phyloP scores from a whole-genome alignment of 2,888 invertebrate genomes.

The Micropterix aruncella region DNA sequence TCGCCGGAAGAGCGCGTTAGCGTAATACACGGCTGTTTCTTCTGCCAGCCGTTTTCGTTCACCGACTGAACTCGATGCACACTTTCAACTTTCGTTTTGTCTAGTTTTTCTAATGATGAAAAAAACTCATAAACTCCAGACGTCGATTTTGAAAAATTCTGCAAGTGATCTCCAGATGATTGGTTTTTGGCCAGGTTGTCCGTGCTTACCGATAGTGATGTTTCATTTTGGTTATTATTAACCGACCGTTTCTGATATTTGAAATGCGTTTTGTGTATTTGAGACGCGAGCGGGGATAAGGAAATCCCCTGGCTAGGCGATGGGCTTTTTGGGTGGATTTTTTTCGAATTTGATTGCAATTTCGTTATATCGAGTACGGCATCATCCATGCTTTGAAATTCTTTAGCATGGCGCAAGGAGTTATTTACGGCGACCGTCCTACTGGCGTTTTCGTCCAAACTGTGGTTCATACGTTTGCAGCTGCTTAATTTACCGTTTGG shows the following conservation, averaged over 20 bases:
- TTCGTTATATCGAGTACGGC: constrained; percentile 28
- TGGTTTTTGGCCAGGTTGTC: background rate
- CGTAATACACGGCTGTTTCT: background rate
- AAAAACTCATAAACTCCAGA: constrained; percentile 25
- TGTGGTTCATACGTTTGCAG: constrained; percentile 54
- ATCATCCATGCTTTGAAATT: constrained; percentile 57
- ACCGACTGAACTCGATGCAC: background rate
- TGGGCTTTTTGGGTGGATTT: background rate
- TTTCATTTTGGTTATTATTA: background rate
- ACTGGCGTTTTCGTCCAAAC: constrained; percentile 56
- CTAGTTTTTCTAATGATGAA: constrained; percentile 43
- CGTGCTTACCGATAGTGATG: background rate
- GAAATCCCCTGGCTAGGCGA: background rate
- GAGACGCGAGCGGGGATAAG: background rate
- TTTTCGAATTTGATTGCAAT: constrained; percentile 4
- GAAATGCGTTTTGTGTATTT: background rate
- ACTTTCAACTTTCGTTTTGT: constrained; percentile 19
- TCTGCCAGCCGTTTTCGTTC: constrained; percentile 3
- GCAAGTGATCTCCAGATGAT: background rate
- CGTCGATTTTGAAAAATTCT: background rate
- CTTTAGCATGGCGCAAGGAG: constrained; percentile 39
- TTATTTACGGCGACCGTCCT: constrained; percentile 24
- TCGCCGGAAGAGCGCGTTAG: background rate
- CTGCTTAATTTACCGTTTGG: constrained; percentile 31
- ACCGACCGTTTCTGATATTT: background rate